A percentile compares a stretch with the other conserved stretches of the same genome.
phyloP scores from a whole-genome alignment of 2,113 vertebrate genomes.

The Corythaeola cristata region DNA sequence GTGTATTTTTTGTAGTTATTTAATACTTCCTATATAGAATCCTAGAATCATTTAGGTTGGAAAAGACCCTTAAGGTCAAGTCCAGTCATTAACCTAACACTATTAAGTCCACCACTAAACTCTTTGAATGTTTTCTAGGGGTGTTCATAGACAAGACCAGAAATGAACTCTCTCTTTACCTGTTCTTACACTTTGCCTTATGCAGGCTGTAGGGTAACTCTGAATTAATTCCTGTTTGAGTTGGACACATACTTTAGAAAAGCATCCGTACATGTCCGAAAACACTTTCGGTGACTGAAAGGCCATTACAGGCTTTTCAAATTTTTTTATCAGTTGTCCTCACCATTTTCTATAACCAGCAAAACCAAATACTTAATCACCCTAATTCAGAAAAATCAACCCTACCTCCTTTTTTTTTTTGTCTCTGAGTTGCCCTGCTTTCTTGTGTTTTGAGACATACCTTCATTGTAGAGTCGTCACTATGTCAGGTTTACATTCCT shows the following conservation, averaged over 20 bases:
- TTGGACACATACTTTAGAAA: neutral
- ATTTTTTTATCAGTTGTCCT: neutral
- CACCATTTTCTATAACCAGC: accelerated
- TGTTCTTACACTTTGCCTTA: neutral
- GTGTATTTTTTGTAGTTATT: neutral
- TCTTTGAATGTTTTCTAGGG: neutral
- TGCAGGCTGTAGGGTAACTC: neutral
- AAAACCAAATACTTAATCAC: neutral
- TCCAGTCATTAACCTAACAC: neutral
- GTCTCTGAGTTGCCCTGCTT: neutral
- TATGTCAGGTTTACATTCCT: neutral
- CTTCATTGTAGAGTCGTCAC: neutral
- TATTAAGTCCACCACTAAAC: neutral
- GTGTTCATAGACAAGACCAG: neutral
- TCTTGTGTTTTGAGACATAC: neutral
- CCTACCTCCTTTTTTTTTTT: neutral
- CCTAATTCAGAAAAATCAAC: neutral
- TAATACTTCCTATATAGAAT: neutral
- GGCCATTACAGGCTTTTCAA: neutral
- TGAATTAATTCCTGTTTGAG: neutral
- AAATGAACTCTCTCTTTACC: neutral
- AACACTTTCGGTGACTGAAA: neutral
- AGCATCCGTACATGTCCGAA: accelerated
- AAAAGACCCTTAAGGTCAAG: neutral
- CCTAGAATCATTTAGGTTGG: neutral